Percentiles rank a stretch among this genome's conserved stretches.
These are phyloP conservation scores for Litocranius walleri DNA, from an alignment of 2,113 vertebrate species.

Conservation along the genomic window DNA sequence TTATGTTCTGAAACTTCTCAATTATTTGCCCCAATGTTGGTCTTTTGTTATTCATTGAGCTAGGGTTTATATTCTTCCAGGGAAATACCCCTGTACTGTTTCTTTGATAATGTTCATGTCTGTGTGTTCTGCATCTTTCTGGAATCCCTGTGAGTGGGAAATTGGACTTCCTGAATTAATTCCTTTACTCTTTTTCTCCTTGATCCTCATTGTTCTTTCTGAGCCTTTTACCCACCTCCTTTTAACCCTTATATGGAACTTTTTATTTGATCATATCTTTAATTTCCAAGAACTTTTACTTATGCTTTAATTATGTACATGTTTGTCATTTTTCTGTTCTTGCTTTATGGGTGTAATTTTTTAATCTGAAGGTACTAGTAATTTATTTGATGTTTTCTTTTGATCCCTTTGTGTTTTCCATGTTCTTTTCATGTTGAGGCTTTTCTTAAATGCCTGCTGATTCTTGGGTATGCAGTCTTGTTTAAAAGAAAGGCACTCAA, in stretches of 20 bases:
- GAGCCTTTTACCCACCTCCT: not conserved
- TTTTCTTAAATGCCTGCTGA: not conserved
- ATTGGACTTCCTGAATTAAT: not conserved
- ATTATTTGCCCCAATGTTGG: not conserved
- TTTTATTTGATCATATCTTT: not conserved
- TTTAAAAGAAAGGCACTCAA: not conserved
- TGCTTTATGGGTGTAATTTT: not conserved
- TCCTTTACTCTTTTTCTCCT: not conserved
- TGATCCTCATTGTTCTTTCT: not conserved
- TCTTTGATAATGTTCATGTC: not conserved
- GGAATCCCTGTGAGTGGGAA: not conserved
- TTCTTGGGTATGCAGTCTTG: not conserved
- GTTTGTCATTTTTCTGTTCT: not conserved
- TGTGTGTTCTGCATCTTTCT: not conserved
- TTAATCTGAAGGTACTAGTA: not conserved
- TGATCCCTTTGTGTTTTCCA: not conserved
- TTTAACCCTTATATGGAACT: not conserved
- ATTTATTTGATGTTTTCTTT: constrained; percentile 7
- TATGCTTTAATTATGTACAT: not conserved
- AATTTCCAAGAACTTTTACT: not conserved
- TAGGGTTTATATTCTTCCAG: not conserved
- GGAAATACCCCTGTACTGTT: not conserved
- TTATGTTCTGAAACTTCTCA: not conserved
- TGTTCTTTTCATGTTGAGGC: not conserved
- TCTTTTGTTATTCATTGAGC: not conserved